Base-by-base conservation (phyloP, 2,888 invertebrate species). In the Tetragnatha montana region DNA sequence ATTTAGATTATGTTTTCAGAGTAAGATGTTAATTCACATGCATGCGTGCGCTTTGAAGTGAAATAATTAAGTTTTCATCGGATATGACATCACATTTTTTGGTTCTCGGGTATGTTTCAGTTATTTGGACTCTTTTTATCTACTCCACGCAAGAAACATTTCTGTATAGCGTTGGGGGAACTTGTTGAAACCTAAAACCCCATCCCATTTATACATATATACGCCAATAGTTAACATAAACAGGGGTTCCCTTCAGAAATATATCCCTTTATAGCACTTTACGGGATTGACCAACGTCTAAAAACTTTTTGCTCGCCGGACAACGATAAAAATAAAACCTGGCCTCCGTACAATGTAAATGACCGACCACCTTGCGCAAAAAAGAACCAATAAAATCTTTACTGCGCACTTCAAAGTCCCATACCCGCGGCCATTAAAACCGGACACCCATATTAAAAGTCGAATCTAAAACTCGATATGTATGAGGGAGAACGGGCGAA, bases 361-460 rank as follows among this genome's bases (percentile, higher is more conserved):
- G 35, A 22, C 21, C 22, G 4, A 1, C n/a, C 14, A 17, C 8
- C 35, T 6, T 35, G 35, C 74, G 21, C 35, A 74, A 12, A 74
- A 12, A 14, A 35, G 35, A 74, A 22, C 74, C 3, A 14, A 17
- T 21, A 22, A 21, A 74, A 74, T 35, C 74, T 74, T 74, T 74
- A 74, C 35, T 22, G 74, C 22, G 74, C 17, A 35, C 35, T 80
- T 80, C 69, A 80, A 22, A 68, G 35, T 21, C 79, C 79, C 35
- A 69, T 80, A 80, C 69, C 68, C 6, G 35, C 7, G 68, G 22
- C 68, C 69, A n/a, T 80, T 80, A 80, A 80, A 68, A 80, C 60
- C 35, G 35, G 79, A 80, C 68, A 22, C 47, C 68, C 68, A 47
- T 80, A 80, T 80, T 80, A 69, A 80, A 80, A 35, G 47, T 80